Percentiles rank a stretch among this genome's conserved stretches.
phyloP scores from a whole-genome alignment of 2,888 invertebrate species.

The Entomobrya multifasciata region DNA sequence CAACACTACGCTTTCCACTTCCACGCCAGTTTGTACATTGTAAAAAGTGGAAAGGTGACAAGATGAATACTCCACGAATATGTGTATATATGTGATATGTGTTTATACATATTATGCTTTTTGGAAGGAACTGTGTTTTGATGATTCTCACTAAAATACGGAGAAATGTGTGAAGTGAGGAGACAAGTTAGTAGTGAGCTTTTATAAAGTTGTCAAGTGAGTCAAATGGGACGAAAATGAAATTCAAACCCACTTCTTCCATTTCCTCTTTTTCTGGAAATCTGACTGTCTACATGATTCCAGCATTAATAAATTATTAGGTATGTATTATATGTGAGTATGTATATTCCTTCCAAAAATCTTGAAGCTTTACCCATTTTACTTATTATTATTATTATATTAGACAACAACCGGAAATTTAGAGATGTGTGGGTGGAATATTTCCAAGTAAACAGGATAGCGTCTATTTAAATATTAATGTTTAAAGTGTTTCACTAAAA shows the following conservation, averaged over 20 bases:
- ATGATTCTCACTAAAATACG: too few relatives aligned
- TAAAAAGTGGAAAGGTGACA: background rate
- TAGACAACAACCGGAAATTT: background rate
- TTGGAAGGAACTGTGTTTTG: too few relatives aligned
- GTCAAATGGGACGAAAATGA: constrained; percentile 58
- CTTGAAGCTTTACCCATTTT: background rate
- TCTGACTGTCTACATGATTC: constrained; percentile 39
- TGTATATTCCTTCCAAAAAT: background rate
- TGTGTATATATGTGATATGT: too few relatives aligned
- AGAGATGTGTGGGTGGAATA: too few relatives aligned
- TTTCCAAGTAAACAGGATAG: too few relatives aligned
- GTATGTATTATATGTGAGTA: constrained; percentile 9
- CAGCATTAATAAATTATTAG: constrained; percentile 45
- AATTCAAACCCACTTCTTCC: constrained; percentile 51
- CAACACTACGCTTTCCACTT: background rate
- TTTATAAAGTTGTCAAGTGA: constrained; percentile 40
- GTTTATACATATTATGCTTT: too few relatives aligned
- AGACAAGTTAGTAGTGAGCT: constrained; percentile 26
- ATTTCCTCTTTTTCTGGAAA: background rate
- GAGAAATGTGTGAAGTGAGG: background rate
- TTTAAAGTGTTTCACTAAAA: too few relatives aligned
- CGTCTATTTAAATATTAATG: too few relatives aligned
- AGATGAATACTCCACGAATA: background rate
- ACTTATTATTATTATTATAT: constrained; percentile 10
- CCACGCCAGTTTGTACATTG: background rate